Evolutionary conservation across 1,140 invertebrate genomes (phyloP).

Genomic region (Geopemphigus sp.): DNA sequence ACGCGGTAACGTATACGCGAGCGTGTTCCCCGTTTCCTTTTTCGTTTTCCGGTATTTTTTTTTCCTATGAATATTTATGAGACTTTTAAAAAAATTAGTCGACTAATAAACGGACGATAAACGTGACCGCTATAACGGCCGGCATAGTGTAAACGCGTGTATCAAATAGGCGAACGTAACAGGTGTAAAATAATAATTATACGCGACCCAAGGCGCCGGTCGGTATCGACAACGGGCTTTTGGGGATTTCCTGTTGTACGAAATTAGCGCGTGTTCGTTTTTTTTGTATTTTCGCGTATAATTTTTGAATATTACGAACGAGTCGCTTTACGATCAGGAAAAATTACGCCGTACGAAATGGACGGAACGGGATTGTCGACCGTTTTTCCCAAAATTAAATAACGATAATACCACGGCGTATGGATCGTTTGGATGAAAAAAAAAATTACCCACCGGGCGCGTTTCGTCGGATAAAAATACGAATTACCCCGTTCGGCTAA

Average conservation of each 20-base stretch:
- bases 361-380: too few species aligned
- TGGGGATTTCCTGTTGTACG: conserved; percentile 26
- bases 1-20: too few species aligned
- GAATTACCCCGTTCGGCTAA: too few species aligned
- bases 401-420: too few species aligned
- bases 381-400: too few species aligned
- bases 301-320: not conserved
- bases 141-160: too few species aligned
- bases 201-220: not conserved
- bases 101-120: not conserved
- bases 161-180: not conserved
- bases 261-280: not conserved
- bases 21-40: too few species aligned
- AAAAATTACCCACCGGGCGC: too few species aligned
- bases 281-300: not conserved
- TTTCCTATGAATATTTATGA: not conserved
- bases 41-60: not conserved
- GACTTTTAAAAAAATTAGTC: not conserved
- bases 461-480: too few species aligned
- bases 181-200: conserved; percentile 17
- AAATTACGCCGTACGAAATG: too few species aligned
- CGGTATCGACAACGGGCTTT: conserved; percentile 7
- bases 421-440: too few species aligned
- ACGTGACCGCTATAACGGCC: not conserved
- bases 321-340: not conserved